Evolutionary conservation across 1,140 invertebrate genomes (phyloP), one percentile per base, ranked within the genome.

Genomic region (Spodoptera frugiperda): DNA sequence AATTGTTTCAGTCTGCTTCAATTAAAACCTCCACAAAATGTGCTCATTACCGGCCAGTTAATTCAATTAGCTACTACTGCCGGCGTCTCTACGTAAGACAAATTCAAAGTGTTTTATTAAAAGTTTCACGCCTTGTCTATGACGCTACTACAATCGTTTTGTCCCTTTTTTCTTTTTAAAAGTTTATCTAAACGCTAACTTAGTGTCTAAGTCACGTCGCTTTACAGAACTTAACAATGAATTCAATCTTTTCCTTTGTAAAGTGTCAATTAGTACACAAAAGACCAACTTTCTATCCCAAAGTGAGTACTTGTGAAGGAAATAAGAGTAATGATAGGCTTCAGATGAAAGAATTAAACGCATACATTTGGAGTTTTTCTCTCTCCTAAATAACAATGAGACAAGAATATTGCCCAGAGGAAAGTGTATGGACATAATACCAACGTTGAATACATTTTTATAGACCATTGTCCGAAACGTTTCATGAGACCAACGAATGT

Each of bases 81-180:
- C 59, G 74, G 61, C 19, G 54, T 30, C 59, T 70, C 54, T 74
- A 57, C 78, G 48, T 65, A 79, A 76, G 68, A 77, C 74, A 70
- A 75, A 77, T 77, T 80, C 51, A 55, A 77, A 75, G 75, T 78
- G 55, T 79, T 79, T 78, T 81, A 78, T 77, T 79, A 79, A 81
- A 81, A 83, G 70, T 81, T 83, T 81, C 21, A 68, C 79, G 76
- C 78, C 57, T 81, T 79, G 77, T 72, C 82, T 77, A 73, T 81
- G 79, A 81, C 79, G 54, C 76, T 83, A 77, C 70, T 71, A 30
- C 73, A 70, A 59, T 78, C 48, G 54, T 71, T 79, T 81, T 76
- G 67, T 70, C 44, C 73, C 70, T 79, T 81, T 79, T 81, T 81
- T 75, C 65, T 73, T 81, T 39, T 76, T 15, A 21, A 79, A 78